These are phyloP conservation scores for Benitochromis conjunctus DNA, from an alignment of 2,113 vertebrate species.

Conservation along the genomic window DNA sequence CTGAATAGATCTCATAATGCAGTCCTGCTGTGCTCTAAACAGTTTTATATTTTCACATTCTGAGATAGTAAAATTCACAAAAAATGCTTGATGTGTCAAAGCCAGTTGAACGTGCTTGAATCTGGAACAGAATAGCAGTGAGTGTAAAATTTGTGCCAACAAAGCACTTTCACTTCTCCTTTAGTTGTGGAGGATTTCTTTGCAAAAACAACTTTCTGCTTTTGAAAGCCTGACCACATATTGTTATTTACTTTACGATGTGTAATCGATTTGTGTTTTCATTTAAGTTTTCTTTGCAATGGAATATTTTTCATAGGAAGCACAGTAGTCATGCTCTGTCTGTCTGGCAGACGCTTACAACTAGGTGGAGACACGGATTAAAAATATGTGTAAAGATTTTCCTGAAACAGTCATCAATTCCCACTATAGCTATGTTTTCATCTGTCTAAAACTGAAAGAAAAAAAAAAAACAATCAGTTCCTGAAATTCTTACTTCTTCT, in stretches of 20 bases:
- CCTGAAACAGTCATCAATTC: slow-evolving; percentile 40
- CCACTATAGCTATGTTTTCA: slow-evolving; percentile 4
- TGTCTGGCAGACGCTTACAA: background rate
- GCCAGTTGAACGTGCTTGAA: background rate
- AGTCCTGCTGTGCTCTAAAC: background rate
- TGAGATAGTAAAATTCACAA: background rate
- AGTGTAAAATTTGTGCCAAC: background rate
- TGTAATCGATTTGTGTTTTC: background rate
- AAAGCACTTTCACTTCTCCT: slow-evolving; percentile 50
- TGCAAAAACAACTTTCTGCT: background rate
- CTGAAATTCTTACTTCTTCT: slow-evolving; percentile 56
- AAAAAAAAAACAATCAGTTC: slow-evolving; percentile 37
- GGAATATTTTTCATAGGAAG: background rate
- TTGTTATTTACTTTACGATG: background rate
- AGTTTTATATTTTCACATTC: background rate
- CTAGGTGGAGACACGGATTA: background rate
- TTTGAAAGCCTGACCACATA: background rate
- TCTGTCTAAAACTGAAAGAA: slow-evolving; percentile 10
- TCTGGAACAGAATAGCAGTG: background rate
- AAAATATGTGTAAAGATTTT: slow-evolving; percentile 48
- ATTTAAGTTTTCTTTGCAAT: background rate
- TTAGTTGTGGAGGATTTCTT: background rate
- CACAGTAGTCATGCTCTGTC: background rate
- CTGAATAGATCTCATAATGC: background rate
- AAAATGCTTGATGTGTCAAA: background rate